phyloP scores from a whole-genome alignment of 2,888 invertebrate species.

The Rotaria socialis region DNA sequence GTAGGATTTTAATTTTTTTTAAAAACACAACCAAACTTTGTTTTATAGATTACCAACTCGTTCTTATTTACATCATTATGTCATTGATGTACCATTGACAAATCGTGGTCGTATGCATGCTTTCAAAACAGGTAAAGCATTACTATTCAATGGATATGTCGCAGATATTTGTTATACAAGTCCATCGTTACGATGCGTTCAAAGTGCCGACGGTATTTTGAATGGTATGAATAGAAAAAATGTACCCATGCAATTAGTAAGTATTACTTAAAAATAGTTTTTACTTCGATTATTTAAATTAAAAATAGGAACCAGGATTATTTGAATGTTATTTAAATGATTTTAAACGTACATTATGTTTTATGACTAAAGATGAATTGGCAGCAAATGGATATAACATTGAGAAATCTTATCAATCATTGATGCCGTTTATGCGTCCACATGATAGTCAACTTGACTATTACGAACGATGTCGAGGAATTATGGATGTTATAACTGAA shows the following conservation, averaged over 20 bases:
- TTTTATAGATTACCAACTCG: neutral
- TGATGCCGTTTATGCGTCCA: conserved; percentile 25
- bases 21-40: neutral
- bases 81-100: conserved; percentile 30
- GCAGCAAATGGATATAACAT: neutral
- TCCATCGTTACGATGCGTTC: conserved; percentile 28
- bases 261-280: neutral
- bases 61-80: conserved; percentile 31
- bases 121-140: conserved; percentile 29
- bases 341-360: conserved; percentile 28
- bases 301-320: conserved; percentile 4
- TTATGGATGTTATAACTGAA: conserved; percentile 19
- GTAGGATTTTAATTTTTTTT: neutral
- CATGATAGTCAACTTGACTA: conserved; percentile 29
- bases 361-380: conserved; percentile 36
- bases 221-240: neutral
- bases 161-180: conserved; percentile 26
- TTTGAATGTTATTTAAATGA: conserved; percentile 35
- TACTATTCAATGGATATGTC: conserved; percentile 27
- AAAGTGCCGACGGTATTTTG: conserved; percentile 16
- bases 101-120: conserved; percentile 18
- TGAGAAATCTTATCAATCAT: neutral
- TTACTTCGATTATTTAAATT: neutral
- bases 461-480: neutral
- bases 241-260: neutral